phyloP scores from a whole-genome alignment of 2,797 vertebrate genomes.

The Ara ararauna region DNA sequence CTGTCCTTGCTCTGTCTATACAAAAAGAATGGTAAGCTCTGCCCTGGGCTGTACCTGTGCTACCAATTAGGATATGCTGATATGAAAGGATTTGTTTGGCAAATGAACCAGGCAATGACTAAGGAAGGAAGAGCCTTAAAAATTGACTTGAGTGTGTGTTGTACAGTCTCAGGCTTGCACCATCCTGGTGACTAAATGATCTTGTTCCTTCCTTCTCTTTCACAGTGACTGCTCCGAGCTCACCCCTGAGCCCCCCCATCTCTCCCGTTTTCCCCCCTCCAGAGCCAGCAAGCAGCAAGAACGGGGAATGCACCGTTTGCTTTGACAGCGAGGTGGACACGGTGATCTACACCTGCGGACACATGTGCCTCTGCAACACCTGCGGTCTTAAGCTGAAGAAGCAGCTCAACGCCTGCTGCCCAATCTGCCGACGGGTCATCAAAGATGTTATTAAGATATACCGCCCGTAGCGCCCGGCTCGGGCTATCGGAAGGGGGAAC shows the following conservation, averaged over 20 bases:
- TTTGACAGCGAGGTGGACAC: slow-evolving; percentile 98
- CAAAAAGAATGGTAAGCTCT: not conserved
- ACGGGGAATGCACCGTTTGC: slow-evolving; percentile 94
- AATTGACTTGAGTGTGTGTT: not conserved
- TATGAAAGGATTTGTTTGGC: not conserved
- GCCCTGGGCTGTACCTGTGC: not conserved
- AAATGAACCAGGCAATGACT: not conserved
- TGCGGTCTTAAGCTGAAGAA: slow-evolving; percentile 95
- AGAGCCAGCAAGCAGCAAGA: slow-evolving; percentile 85
- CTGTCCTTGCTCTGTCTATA: not conserved
- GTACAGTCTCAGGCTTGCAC: not conserved
- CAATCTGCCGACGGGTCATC: slow-evolving; percentile 95
- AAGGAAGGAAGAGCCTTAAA: not conserved
- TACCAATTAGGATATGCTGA: not conserved
- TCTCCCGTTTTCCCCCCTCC: slow-evolving; percentile 85
- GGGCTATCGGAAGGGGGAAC: slow-evolving; percentile 39
- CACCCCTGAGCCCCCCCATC: slow-evolving; percentile 90
- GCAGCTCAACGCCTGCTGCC: slow-evolving; percentile 94
- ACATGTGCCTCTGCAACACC: slow-evolving; percentile 98
- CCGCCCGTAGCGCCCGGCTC: slow-evolving; percentile 84
- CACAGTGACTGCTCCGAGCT: slow-evolving; percentile 96
- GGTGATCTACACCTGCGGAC: slow-evolving; percentile 98
- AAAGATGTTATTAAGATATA: slow-evolving; percentile 99
- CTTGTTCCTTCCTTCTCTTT: not conserved
- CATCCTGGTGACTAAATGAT: not conserved